Conservation (phyloP, 2,888 invertebrate genomes). For the Oxyscelio sp. region DNA sequence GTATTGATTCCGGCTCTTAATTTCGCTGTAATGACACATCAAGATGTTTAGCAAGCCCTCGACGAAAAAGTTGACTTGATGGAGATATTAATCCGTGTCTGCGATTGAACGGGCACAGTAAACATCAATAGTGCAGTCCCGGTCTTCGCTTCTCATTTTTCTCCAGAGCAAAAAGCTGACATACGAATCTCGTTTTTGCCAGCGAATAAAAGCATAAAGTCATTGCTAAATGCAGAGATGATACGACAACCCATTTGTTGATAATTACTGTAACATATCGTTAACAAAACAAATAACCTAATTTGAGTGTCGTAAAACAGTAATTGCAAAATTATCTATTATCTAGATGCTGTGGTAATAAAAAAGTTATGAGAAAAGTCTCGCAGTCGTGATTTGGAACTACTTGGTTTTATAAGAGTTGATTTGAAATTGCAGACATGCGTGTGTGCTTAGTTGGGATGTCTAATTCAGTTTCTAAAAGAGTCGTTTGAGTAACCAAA, state of each 20-base stretch:
- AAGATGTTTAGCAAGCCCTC: conserved; percentile 18
- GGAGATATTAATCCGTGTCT: conserved; percentile 25
- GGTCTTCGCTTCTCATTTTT: conserved; percentile 20
- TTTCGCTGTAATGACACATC: conserved; percentile 19
- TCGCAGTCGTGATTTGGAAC: too few species aligned
- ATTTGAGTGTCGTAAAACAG: neutral
- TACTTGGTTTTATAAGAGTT: too few species aligned
- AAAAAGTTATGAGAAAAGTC: too few species aligned
- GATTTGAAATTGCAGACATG: too few species aligned
- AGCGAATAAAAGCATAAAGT: neutral
- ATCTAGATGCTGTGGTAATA: too few species aligned
- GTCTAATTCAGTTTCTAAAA: too few species aligned
- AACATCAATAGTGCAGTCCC: conserved; percentile 9
- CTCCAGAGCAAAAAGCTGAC: conserved; percentile 4
- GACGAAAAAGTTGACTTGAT: conserved; percentile 14
- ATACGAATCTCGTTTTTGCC: neutral
- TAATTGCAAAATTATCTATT: neutral
- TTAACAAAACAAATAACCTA: too few species aligned
- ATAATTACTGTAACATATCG: neutral
- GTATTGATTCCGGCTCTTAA: conserved; percentile 32
- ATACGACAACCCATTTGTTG: too few species aligned
- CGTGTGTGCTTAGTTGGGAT: too few species aligned
- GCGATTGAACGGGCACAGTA: neutral
- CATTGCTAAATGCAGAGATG: neutral
- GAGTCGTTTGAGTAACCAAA: too few species aligned